Evolutionary conservation across 2,888 invertebrate genomes (phyloP), one percentile per base, ranked within the genome.

Genomic region (Lepidocyrtoides sp.): DNA sequence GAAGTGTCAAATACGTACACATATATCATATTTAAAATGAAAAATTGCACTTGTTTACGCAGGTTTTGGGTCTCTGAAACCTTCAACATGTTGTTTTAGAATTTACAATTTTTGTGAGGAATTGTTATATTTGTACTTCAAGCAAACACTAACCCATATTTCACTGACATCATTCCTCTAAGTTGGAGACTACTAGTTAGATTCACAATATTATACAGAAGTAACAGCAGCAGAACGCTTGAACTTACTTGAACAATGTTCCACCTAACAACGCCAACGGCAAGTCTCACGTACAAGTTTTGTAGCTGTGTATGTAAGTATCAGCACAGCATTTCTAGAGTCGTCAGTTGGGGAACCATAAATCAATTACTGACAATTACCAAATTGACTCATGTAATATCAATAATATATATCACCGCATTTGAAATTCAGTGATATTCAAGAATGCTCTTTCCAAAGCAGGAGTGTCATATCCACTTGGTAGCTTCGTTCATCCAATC

Each of bases 361-460:
- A 89, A 82, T 89, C 89, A 89, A 89, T 89, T 89, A 89, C 77
- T 41, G n/a, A n/a, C n/a, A n/a, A n/a, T n/a, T n/a, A n/a, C n/a
- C n/a, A 82, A 89, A 82, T 89, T 89, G 89, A 89, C 72, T 89
- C 26, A 72, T 69, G 82, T 60, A 72, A 81, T 72, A 54, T 82
- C 82, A 72, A 44, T 82, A 72, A n/a, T n/a, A n/a, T n/a, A n/a
- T n/a, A n/a, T n/a, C n/a, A n/a, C n/a, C n/a, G n/a, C 51, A 20
- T 36, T 72, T 57, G 72, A 82, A 82, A 82, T 66, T 88, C 69
- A 89, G n/a, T n/a, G n/a, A n/a, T n/a, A n/a, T n/a, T n/a, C n/a
- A n/a, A 57, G 54, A 57, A 72, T 82, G 54, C 66, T 87, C 66
- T 29, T 44, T 20, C 51, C 20, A 23, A 0, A 51, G 23, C 54